Base-by-base conservation (phyloP, 2,113 vertebrate genomes). In the Cyanoderma ruficeps region DNA sequence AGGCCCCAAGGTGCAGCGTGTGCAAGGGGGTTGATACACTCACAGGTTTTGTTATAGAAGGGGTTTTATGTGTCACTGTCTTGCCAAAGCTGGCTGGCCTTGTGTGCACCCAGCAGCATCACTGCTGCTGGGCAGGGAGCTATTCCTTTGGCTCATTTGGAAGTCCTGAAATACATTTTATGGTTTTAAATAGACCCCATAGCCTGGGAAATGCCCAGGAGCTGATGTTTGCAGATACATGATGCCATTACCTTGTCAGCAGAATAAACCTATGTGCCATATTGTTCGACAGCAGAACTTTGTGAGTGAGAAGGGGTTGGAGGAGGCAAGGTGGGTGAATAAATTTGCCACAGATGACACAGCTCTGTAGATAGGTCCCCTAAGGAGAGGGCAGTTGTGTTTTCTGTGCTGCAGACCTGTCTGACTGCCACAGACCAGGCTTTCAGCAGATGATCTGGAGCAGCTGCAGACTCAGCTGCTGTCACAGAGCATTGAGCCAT, bases 1-100 rank as follows among this genome's bases (percentile, higher is more conserved):
- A 50, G 59, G 81, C 83, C 91, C 72, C 79, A 65, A 94, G 60
- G 86, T 90, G 76, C 88, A 97, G 89, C 83, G 89, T 69, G 89
- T 96, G 96, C 96, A 94, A 55, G 86, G 79, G 90, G 37, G 37
- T 64, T 87, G 85, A 91, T 80, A 83, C 31, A 76, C 89, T 89
- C 90, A 52, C 52, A 94, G 69, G 24, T 92, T 94, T 96, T 84
- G 71, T 72, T 96, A 42, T 86, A n/a, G 75, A 68, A 76, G 79
- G 44, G 46, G 57, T 47, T 90, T 92, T 91, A 86, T 63, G 33
- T 94, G 59, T 89, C 61, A 71, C 76, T 61, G 31, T 81, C 92
- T 74, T 91, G 74, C 74, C 17, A 10, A 72, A 93, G 50, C 81
- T 90, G 72, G 11, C 83, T 86, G 94, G 82, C 88, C 72, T 95